A percentile compares a stretch with the other conserved stretches of the same genome.
Conservation (phyloP, 2,113 vertebrate species). For the Rhineura floridana region DNA sequence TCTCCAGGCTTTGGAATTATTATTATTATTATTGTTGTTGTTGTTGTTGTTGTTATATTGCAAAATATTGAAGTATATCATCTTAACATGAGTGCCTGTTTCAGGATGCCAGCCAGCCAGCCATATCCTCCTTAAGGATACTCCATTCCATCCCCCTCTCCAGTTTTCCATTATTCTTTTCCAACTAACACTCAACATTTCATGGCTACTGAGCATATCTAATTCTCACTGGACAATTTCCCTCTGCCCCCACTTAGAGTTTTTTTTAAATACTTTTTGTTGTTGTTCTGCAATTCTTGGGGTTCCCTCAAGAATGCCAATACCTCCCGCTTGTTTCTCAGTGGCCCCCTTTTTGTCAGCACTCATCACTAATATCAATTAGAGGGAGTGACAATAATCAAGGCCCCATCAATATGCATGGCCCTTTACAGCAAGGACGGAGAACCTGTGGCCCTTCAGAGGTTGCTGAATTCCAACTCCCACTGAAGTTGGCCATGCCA, state of each 20-base stretch:
- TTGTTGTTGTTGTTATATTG: neutral
- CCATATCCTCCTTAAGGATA: neutral
- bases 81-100: neutral
- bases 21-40: too few relatives aligned
- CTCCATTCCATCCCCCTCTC: neutral
- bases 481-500: too few relatives aligned
- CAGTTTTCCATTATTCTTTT: neutral
- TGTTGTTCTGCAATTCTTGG: neutral
- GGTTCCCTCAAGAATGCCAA: neutral
- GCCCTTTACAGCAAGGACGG: neutral
- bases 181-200: neutral
- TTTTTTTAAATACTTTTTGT: neutral
- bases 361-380: neutral
- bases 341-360: neutral
- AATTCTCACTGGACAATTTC: neutral
- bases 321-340: neutral
- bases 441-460: too few relatives aligned
- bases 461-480: too few relatives aligned
- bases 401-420: neutral
- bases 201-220: neutral
- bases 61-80: neutral
- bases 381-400: neutral
- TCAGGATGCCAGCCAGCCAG: neutral
- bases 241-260: neutral
- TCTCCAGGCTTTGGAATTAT: neutral